These are phyloP conservation scores for Pseudoips prasinana DNA, from an alignment of 2,888 invertebrate genomes.

Conservation along the genomic window DNA sequence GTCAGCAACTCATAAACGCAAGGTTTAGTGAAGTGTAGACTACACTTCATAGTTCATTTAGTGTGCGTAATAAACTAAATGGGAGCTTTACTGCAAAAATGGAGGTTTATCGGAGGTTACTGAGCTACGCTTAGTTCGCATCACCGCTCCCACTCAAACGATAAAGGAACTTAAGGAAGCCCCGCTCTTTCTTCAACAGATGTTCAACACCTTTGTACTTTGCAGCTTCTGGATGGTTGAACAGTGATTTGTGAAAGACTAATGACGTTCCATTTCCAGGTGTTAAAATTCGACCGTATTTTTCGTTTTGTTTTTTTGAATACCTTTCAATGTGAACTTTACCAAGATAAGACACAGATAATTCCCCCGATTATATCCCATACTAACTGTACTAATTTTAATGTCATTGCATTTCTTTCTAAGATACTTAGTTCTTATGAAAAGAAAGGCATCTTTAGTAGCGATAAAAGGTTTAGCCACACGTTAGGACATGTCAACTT, in stretches of 20 bases:
- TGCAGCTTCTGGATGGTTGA: constrained; percentile 49
- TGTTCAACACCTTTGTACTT: constrained; percentile 54
- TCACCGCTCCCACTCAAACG: constrained; percentile 36
- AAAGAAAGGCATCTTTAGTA: too few species aligned
- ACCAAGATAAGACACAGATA: too few species aligned
- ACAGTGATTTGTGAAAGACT: constrained; percentile 54
- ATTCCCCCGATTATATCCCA: too few species aligned
- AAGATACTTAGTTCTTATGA: too few species aligned
- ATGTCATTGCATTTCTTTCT: too few species aligned
- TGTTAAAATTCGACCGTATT: constrained; percentile 20
- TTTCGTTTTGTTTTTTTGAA: constrained; percentile 2
- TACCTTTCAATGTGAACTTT: too few species aligned
- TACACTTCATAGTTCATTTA: constrained; percentile 29
- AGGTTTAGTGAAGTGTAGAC: constrained; percentile 18
- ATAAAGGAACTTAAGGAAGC: background rate
- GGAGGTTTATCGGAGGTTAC: constrained; percentile 23
- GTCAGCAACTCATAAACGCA: constrained; percentile 27
- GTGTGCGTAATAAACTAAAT: constrained; percentile 22
- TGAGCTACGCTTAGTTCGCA: constrained; percentile 30
- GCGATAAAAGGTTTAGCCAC: too few species aligned
- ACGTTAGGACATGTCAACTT: too few species aligned
- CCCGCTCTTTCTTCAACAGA: constrained; percentile 16
- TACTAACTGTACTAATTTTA: too few species aligned
- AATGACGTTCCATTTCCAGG: constrained; percentile 48
- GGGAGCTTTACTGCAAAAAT: too few species aligned